These are phyloP conservation scores for Eupithecia dodoneata DNA, from an alignment of 2,888 invertebrate species.

Conservation along the genomic window DNA sequence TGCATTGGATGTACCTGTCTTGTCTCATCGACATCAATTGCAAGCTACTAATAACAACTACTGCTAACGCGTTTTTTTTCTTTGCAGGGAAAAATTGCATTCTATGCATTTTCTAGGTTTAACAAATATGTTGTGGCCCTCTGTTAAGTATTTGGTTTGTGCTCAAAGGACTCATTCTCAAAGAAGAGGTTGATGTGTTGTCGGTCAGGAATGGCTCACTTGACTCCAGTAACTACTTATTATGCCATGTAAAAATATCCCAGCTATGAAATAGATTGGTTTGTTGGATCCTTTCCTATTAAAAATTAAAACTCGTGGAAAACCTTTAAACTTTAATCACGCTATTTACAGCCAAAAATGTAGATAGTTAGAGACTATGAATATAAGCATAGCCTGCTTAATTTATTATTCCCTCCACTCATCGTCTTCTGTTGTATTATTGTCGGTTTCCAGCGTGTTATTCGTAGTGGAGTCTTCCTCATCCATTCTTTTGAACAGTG, in stretches of 20 bases:
- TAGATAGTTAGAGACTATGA: not conserved
- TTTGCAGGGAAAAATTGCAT: too few species aligned
- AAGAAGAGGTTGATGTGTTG: too few species aligned
- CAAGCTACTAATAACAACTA: not conserved
- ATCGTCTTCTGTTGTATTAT: constrained; percentile 63
- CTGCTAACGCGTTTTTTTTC: too few species aligned
- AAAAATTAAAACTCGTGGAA: not conserved
- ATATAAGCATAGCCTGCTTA: not conserved
- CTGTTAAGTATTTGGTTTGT: too few species aligned
- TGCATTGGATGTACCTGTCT: not conserved
- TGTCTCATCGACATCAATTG: not conserved
- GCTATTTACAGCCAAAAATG: not conserved
- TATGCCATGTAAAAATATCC: not conserved
- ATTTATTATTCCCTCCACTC: constrained; percentile 67
- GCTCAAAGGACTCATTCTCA: too few species aligned
- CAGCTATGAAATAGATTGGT: not conserved
- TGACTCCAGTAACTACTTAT: not conserved
- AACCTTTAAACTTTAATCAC: constrained; percentile 22
- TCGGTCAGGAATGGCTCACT: too few species aligned
- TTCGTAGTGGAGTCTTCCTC: constrained; percentile 65
- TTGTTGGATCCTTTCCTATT: not conserved
- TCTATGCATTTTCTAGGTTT: too few species aligned
- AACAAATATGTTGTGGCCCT: too few species aligned
- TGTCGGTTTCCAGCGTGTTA: constrained; percentile 68
- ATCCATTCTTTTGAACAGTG: constrained; percentile 85